These are phyloP conservation scores for Hyla sarda DNA, from an alignment of 2,113 vertebrate species.

Conservation along the genomic window DNA sequence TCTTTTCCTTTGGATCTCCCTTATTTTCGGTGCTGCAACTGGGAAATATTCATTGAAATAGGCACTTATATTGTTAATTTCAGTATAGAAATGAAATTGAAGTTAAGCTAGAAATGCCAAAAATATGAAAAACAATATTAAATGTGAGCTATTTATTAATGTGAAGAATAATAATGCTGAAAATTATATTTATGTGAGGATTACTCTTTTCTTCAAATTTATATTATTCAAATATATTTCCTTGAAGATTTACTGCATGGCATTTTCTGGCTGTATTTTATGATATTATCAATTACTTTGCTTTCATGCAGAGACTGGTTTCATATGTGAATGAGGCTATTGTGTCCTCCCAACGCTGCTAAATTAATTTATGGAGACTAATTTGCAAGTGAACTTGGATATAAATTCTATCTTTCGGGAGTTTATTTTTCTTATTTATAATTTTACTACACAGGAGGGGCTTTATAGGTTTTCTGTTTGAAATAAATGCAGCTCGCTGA, in stretches of 20 bases:
- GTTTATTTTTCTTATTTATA: not conserved
- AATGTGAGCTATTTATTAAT: too few species aligned
- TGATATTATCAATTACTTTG: not conserved
- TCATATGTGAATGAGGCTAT: not conserved
- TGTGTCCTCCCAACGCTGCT: not conserved
- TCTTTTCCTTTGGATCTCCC: too few species aligned
- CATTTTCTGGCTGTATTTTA: not conserved
- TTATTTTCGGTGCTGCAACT: too few species aligned
- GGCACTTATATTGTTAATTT: too few species aligned
- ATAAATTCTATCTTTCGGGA: not conserved
- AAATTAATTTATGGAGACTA: not conserved
- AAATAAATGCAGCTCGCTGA: not conserved
- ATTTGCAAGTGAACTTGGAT: not conserved
- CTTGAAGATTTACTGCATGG: not conserved
- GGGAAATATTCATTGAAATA: too few species aligned
- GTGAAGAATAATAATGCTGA: not conserved
- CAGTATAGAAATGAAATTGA: too few species aligned
- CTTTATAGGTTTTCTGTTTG: not conserved
- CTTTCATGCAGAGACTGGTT: not conserved
- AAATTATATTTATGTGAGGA: not conserved
- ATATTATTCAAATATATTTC: not conserved
- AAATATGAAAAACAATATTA: too few species aligned
- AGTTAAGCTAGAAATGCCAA: too few species aligned
- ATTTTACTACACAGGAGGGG: not conserved
- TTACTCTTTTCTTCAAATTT: not conserved